Evolutionary conservation across 2,113 vertebrate genomes (phyloP).

Genomic region (Python bivittatus): DNA sequence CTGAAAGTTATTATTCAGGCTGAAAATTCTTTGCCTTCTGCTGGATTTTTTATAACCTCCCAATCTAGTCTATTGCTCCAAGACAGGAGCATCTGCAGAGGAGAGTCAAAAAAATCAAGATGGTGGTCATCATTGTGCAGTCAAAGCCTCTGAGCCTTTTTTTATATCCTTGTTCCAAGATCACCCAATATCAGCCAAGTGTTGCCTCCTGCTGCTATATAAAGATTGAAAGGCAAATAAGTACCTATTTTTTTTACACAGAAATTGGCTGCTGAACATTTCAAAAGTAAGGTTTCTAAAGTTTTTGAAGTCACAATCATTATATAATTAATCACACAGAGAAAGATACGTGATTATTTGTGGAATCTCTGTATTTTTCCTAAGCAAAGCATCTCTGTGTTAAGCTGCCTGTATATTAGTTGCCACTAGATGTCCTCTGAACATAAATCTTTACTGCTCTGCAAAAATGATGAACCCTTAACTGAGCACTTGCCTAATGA

Average conservation of each 20-base stretch:
- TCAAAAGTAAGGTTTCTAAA: not conserved
- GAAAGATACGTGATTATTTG: not conserved
- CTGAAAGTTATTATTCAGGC: not conserved
- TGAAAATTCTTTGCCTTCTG: not conserved
- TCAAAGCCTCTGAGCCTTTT: not conserved
- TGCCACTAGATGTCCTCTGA: conserved; percentile 70
- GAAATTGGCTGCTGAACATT: not conserved
- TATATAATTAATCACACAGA: not conserved
- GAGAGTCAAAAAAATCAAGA: not conserved
- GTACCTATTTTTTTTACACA: not conserved
- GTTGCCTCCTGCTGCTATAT: not conserved
- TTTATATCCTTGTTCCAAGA: not conserved
- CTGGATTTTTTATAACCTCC: not conserved
- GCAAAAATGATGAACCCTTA: not conserved
- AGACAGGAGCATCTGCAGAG: not conserved
- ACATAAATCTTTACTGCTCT: conserved; percentile 29
- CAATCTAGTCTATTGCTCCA: not conserved
- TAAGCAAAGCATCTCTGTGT: not conserved
- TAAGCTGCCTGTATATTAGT: conserved; percentile 27
- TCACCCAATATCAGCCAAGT: not conserved
- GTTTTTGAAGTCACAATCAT: not conserved
- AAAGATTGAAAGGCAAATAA: not conserved
- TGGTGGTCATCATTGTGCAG: not conserved
- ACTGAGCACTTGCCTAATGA: no score
- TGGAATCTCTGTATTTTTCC: not conserved